Evolutionary conservation across 2,888 invertebrate genomes (phyloP), one percentile per base, ranked within the genome.

Genomic region (Clostera curtula): DNA sequence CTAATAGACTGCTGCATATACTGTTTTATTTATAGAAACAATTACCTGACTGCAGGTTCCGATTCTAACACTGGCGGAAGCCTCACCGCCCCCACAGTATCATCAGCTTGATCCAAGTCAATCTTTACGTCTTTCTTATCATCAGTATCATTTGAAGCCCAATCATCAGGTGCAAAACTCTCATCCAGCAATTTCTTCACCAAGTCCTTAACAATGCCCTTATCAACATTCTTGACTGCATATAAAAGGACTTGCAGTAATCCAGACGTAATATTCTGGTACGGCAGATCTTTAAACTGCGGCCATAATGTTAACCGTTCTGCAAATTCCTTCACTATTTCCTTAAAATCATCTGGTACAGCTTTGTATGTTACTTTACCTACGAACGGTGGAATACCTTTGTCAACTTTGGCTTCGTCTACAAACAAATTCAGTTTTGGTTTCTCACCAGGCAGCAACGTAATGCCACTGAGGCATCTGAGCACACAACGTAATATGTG

Each of bases 401-500:
- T 72, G 5, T 60, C 60, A 1, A 56, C 56, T 21, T 56, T 46
- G 0, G 57, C 48, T 0, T 57, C 53, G 13, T 69, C 60, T 42
- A 61, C 64, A 21, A 74, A 72, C 23, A 73, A 68, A 53, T 60
- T 82, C 19, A 61, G 72, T 62, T 66, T 82, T 4, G 73, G 65
- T 57, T 85, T 56, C 54, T 85, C 63, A 38, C 75, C 74, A 12
- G 88, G 58, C 42, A 84, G 46, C 11, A 85, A 72, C 1, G 88
- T 85, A 6, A 92, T 82, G 1, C 93, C 92, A 7, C 89, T 87
- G 0, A 93, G 68, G 49, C 88, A 89, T 56, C 89, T 87, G n/a
- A 93, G 62, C 1, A 88, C 89, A 5, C 90, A 88, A 25, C 94
- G 85, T 39, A 94, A 75, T 3, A 95, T 87, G 51, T 92, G 91